Evolutionary conservation across 1,140 invertebrate species (phyloP).

Genomic region (Drosophila pseudoobscura): DNA sequence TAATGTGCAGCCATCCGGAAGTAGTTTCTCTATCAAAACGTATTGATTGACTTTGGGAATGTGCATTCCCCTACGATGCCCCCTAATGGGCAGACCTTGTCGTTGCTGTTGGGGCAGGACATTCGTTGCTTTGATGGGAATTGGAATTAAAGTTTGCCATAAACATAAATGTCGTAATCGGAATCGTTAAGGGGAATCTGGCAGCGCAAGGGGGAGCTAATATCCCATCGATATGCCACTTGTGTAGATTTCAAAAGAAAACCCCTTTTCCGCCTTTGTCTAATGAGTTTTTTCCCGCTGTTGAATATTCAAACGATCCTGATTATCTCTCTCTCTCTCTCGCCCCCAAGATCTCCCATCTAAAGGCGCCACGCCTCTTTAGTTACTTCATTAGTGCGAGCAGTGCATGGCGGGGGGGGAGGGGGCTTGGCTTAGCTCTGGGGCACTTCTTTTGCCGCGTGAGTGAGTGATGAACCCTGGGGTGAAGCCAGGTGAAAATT

Average conservation of each 20-base stretch:
- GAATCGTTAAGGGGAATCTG: no score
- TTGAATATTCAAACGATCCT: no score
- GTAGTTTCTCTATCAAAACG: conserved; percentile 68
- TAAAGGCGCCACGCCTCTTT: conserved; percentile 39
- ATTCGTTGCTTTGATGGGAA: conserved; percentile 25
- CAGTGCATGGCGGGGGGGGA: conserved; percentile 16
- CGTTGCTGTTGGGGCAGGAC: neutral
- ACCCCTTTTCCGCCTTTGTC: no score
- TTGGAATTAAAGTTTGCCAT: conserved; percentile 51
- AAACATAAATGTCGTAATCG: conserved; percentile 17
- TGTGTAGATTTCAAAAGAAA: no score
- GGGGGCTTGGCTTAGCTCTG: neutral
- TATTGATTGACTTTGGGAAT: conserved; percentile 69
- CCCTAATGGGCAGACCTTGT: neutral
- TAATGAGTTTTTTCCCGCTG: no score
- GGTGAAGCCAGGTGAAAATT: conserved; percentile 27
- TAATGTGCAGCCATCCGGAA: conserved; percentile 68
- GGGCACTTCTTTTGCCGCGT: neutral
- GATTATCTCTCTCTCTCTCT: no score
- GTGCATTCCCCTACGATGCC: conserved; percentile 23
- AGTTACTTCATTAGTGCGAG: conserved; percentile 66
- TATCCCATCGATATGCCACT: no score
- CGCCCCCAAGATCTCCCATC: neutral
- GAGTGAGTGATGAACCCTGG: conserved; percentile 29
- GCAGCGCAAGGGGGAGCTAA: no score